phyloP scores from a whole-genome alignment of 2,113 vertebrate genomes.

The Charadrius vociferus region DNA sequence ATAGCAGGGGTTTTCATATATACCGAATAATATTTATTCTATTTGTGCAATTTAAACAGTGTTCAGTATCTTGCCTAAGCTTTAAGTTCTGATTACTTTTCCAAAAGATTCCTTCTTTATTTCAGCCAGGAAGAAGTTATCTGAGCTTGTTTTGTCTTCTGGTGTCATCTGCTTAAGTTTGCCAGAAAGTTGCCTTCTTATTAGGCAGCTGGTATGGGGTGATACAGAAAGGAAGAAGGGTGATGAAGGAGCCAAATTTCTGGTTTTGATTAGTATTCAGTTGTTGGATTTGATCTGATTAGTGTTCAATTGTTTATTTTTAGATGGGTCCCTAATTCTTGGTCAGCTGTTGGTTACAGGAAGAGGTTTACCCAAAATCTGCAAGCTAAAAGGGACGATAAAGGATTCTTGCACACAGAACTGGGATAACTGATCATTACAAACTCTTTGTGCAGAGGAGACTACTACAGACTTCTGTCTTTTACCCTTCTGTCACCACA shows the following conservation, averaged over 20 bases:
- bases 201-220: not conserved
- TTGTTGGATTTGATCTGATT: not conserved
- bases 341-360: not conserved
- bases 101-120: not conserved
- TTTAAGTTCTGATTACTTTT: not conserved
- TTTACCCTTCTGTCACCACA: not conserved
- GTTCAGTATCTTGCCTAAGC: not conserved
- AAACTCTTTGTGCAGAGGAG: not conserved
- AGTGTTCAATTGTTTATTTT: not conserved
- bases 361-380: not conserved
- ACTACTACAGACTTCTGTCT: not conserved
- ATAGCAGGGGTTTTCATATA: not conserved
- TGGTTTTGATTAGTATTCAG: not conserved
- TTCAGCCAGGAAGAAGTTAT: not conserved
- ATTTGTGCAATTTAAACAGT: not conserved
- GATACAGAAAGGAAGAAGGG: not conserved
- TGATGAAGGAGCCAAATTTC: not conserved
- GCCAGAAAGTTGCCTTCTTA: not conserved
- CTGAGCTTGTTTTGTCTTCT: not conserved
- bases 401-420: not conserved
- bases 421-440: not conserved
- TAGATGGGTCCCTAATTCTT: not conserved
- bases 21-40: not conserved
- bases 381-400: not conserved
- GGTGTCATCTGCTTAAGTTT: not conserved